phyloP scores from a whole-genome alignment of 2,113 vertebrate species.

The Caranx ignobilis region DNA sequence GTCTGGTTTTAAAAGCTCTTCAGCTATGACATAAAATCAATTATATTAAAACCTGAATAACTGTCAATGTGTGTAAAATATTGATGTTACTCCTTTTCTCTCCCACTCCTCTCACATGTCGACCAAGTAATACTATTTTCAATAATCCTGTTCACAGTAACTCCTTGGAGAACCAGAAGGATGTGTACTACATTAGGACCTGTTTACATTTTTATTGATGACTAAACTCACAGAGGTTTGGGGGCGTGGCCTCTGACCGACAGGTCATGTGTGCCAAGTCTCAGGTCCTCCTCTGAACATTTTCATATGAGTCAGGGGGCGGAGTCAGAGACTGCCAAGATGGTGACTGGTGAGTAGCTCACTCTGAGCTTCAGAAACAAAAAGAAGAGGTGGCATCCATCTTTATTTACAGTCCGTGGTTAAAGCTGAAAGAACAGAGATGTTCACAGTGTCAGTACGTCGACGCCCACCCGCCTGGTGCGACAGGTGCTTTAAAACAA shows the following conservation, averaged over 20 bases:
- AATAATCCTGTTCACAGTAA: constrained; percentile 45
- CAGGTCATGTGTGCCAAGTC: too few species aligned
- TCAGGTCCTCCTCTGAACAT: too few species aligned
- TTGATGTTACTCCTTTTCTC: background rate
- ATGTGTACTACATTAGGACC: background rate
- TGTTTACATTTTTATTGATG: too few species aligned
- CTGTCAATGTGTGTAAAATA: constrained; percentile 12
- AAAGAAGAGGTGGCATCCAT: too few species aligned
- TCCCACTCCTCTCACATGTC: background rate
- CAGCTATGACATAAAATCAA: background rate
- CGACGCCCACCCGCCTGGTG: constrained; percentile 4
- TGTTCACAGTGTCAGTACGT: background rate
- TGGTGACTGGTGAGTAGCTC: too few species aligned
- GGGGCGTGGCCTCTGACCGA: too few species aligned
- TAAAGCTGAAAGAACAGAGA: too few species aligned
- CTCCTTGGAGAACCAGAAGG: background rate
- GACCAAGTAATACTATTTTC: constrained; percentile 51
- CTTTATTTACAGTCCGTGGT: too few species aligned
- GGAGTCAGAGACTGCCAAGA: too few species aligned
- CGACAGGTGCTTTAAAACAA: constrained; percentile 31
- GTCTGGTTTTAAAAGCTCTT: background rate
- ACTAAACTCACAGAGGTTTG: too few species aligned
- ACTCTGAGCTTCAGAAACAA: too few species aligned
- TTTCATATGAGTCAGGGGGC: too few species aligned
- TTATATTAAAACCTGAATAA: background rate